These are phyloP conservation scores for Hydrocynus forskahlii DNA, from an alignment of 2,797 vertebrate species.

Conservation along the genomic window DNA sequence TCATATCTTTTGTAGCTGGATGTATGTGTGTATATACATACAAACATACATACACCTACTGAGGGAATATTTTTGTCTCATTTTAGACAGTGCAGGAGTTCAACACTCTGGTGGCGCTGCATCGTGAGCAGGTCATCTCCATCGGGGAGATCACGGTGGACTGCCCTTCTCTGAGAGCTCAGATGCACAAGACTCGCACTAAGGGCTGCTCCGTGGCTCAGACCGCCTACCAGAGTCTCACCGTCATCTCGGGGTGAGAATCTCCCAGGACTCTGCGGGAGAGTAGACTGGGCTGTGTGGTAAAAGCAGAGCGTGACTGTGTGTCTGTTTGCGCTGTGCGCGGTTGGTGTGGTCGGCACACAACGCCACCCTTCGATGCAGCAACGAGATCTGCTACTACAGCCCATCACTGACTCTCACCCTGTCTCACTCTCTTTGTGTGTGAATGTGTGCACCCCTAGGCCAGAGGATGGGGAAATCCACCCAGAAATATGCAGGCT, in stretches of 20 bases:
- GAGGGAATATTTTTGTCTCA: slow-evolving; percentile 18
- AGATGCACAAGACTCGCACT: slow-evolving; percentile 91
- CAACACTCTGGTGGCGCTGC: slow-evolving; percentile 95
- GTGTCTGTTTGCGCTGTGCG: background rate
- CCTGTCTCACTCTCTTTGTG: background rate
- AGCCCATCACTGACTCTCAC: background rate
- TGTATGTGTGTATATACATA: background rate
- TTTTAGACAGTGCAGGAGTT: slow-evolving; percentile 94
- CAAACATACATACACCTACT: background rate
- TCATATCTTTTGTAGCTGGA: background rate
- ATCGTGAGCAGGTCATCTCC: slow-evolving; percentile 95
- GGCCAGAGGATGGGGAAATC: slow-evolving; percentile 96
- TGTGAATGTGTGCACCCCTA: slow-evolving; percentile 5
- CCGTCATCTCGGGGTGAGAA: slow-evolving; percentile 88
- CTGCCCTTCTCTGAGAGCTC: slow-evolving; percentile 86
- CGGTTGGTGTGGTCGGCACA: background rate
- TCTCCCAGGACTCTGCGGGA: background rate
- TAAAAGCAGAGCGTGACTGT: background rate
- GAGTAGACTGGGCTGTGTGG: background rate
- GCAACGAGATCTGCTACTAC: background rate
- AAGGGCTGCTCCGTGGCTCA: slow-evolving; percentile 92
- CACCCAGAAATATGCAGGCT: slow-evolving; percentile 96
- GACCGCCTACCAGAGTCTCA: slow-evolving; percentile 91
- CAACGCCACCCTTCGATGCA: background rate
- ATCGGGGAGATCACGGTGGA: slow-evolving; percentile 91